A percentile compares a stretch with the other conserved stretches of the same genome.
Conservation (phyloP, 2,888 invertebrate genomes). For the Incurvaria masculella region DNA sequence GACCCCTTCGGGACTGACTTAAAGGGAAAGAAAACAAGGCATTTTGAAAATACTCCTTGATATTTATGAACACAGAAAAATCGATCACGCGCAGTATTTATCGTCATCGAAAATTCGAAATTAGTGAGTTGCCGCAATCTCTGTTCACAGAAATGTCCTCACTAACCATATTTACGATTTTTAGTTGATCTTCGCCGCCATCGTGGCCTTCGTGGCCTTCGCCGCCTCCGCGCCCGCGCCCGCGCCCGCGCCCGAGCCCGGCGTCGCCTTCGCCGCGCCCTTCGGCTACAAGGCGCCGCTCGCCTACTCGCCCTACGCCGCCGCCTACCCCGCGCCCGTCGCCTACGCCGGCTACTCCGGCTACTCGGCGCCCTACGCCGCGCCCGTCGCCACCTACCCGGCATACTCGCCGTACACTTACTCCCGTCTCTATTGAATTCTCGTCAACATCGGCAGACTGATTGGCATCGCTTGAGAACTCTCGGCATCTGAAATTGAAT, state of each 20-base stretch:
- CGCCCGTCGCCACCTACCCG: conserved; percentile 8
- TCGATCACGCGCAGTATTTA: too few relatives aligned
- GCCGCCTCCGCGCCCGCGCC: conserved; percentile 27
- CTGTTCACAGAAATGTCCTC: too few relatives aligned
- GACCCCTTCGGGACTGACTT: too few relatives aligned
- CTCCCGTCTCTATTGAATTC: conserved; percentile 6
- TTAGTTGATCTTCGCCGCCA: conserved; percentile 23
- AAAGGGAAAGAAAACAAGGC: too few relatives aligned
- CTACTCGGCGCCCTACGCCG: conserved; percentile 8
- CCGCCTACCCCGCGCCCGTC: conserved; percentile 9
- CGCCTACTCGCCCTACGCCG: conserved; percentile 16
- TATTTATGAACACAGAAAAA: too few relatives aligned
- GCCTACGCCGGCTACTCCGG: conserved; percentile 6
- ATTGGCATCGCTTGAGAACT: conserved; percentile 10
- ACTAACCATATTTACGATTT: too few relatives aligned
- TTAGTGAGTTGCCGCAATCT: too few relatives aligned
- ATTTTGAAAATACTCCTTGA: too few relatives aligned
- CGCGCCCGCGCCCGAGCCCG: conserved; percentile 25
- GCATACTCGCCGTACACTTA: conserved; percentile 9
- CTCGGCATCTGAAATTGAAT: conserved; percentile 16
- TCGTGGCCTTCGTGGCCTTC: conserved; percentile 24
- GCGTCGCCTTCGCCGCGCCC: conserved; percentile 3
- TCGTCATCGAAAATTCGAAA: too few relatives aligned
- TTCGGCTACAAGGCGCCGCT: conserved; percentile 19
- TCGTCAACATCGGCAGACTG: conserved; percentile 11